Evolutionary conservation across 2,113 vertebrate genomes (phyloP).

Genomic region (Naja naja): DNA sequence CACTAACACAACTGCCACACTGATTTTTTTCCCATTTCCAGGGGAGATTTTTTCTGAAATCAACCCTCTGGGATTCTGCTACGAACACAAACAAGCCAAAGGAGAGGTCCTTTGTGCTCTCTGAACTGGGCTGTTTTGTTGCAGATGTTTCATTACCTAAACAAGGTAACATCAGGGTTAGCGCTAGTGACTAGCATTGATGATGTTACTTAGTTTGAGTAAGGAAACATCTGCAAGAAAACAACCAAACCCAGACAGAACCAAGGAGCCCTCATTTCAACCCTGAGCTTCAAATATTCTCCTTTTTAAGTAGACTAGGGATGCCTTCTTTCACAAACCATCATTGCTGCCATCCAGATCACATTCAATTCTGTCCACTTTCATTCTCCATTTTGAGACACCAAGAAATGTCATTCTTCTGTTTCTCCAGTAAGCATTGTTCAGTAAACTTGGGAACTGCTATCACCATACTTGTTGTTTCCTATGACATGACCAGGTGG

Average conservation of each 20-base stretch:
- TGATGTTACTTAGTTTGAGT: neutral
- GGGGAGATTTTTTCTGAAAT: neutral
- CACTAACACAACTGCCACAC: no score
- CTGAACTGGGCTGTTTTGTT: neutral
- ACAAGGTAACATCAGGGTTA: neutral
- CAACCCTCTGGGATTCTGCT: neutral
- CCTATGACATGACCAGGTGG: neutral
- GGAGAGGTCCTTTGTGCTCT: neutral
- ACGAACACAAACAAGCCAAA: neutral
- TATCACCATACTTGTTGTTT: neutral
- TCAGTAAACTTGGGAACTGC: neutral
- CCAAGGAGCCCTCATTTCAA: neutral
- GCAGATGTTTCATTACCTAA: neutral
- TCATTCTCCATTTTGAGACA: neutral
- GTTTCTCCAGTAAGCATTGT: neutral
- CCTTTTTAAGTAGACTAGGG: neutral
- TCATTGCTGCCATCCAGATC: neutral
- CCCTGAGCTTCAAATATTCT: neutral
- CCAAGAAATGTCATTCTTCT: neutral
- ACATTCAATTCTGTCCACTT: rapidly evolving
- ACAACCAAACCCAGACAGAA: neutral
- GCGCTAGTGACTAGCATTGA: neutral
- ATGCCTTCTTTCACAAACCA: neutral
- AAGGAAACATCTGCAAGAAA: neutral
- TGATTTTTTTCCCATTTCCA: neutral